These are phyloP conservation scores for Syrista parreyssii DNA, from an alignment of 2,888 invertebrate genomes.

Conservation along the genomic window DNA sequence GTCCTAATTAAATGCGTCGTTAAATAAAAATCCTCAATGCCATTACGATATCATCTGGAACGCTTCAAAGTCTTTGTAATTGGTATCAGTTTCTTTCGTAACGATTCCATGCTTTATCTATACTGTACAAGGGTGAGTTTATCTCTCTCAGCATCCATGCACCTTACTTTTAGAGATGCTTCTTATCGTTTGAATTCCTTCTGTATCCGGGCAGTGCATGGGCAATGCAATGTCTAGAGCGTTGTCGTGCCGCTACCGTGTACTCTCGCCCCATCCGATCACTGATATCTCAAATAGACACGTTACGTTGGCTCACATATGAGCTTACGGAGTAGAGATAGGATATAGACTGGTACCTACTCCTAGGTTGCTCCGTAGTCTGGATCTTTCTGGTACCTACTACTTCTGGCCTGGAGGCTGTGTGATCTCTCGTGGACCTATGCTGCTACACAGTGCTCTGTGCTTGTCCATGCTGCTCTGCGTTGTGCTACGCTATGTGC, in stretches of 20 bases:
- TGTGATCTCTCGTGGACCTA: not conserved
- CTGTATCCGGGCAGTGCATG: not conserved
- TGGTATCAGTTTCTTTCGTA: not conserved
- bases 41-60: not conserved
- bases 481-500: constrained; percentile 32
- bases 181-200: not conserved
- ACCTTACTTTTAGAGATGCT: not conserved
- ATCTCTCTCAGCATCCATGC: not conserved
- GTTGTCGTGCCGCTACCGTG: constrained; percentile 43
- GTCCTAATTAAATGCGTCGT: not conserved
- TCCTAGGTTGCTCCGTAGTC: not conserved
- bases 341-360: not conserved
- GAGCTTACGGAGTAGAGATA: not conserved
- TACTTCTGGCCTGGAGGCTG: constrained; percentile 8
- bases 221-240: not conserved
- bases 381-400: not conserved
- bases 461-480: not conserved
- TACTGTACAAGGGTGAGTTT: not conserved
- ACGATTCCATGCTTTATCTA: not conserved
- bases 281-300: constrained; percentile 61
- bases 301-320: constrained; percentile 46
- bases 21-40: not conserved
- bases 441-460: not conserved
- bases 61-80: not conserved
- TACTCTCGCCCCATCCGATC: constrained; percentile 45